Evolutionary conservation across 1,140 invertebrate species (phyloP).

Genomic region (Drosophila cardini): DNA sequence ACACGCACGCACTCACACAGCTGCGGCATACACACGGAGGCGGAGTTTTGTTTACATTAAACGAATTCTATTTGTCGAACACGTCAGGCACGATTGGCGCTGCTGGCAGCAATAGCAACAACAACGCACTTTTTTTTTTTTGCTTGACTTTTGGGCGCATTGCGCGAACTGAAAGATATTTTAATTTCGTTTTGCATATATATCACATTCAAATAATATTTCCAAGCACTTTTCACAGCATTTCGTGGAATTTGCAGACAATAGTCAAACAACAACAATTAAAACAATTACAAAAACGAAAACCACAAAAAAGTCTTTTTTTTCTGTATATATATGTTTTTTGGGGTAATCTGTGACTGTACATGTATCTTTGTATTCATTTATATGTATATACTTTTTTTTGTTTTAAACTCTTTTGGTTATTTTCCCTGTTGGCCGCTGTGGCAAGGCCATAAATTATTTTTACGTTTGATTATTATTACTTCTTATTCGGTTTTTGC

Average conservation of each 20-base stretch:
- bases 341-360: slow-evolving; percentile 41
- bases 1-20: slow-evolving; percentile 41
- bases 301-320: slow-evolving; percentile 49
- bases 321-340: slow-evolving; percentile 8
- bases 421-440: slow-evolving; percentile 28
- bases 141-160: slow-evolving; percentile 59
- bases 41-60: slow-evolving; percentile 85
- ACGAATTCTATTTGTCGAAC: slow-evolving; percentile 83
- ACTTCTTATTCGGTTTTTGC: slow-evolving; percentile 64
- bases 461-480: slow-evolving; percentile 82
- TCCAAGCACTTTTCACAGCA: slow-evolving; percentile 63
- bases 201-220: slow-evolving; percentile 46
- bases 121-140: slow-evolving; percentile 28
- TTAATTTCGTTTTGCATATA: slow-evolving; percentile 71
- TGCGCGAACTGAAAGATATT: slow-evolving; percentile 76
- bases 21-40: slow-evolving; percentile 66
- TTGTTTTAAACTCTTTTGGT: slow-evolving; percentile 25
- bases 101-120: slow-evolving; percentile 32
- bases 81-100: slow-evolving; percentile 69
- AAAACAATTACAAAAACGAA: too few species aligned
- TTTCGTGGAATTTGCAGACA: slow-evolving; percentile 56
- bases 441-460: slow-evolving; percentile 73
- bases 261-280: slow-evolving; percentile 34
- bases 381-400: slow-evolving; percentile 1
- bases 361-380: not conserved